Percentiles rank a stretch among this genome's conserved stretches.
Evolutionary conservation across 2,113 vertebrate genomes (phyloP).

Genomic region (Lethenteron camtschaticum): DNA sequence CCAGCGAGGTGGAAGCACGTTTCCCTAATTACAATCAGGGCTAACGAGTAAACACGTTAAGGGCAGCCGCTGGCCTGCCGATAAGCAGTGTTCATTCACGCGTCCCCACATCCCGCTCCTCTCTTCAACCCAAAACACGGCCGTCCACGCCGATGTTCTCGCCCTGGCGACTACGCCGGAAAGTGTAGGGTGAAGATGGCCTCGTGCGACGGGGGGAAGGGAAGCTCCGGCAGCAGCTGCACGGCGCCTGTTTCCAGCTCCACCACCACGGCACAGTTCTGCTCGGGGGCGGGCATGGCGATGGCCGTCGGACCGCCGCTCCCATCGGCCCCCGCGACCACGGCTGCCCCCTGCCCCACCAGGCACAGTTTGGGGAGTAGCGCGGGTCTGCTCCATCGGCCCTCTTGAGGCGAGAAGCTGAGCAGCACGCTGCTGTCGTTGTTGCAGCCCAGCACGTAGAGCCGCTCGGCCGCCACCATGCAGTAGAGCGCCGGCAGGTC

Average conservation of each 20-base stretch:
- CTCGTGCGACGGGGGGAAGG: slow-evolving; percentile 24
- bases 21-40: too few relatives aligned
- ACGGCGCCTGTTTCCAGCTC: slow-evolving; percentile 18
- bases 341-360: slow-evolving; percentile 26
- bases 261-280: slow-evolving; percentile 17
- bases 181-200: slow-evolving; percentile 27
- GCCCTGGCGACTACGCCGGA: slow-evolving; percentile 9
- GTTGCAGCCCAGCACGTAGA: slow-evolving; percentile 33
- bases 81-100: too few relatives aligned
- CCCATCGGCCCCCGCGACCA: background rate
- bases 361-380: slow-evolving; percentile 21
- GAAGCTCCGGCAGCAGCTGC: slow-evolving; percentile 19
- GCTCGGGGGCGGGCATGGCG: slow-evolving; percentile 23
- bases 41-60: too few relatives aligned
- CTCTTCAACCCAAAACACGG: too few relatives aligned
- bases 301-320: slow-evolving; percentile 11
- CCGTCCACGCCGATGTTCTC: too few relatives aligned
- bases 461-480: slow-evolving; percentile 24
- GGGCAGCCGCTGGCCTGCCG: too few relatives aligned
- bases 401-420: slow-evolving; percentile 21
- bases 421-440: slow-evolving; percentile 23
- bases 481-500: slow-evolving; percentile 29
- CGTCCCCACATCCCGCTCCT: too few relatives aligned
- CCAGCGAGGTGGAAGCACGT: too few relatives aligned
- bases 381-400: slow-evolving; percentile 20